Base-by-base conservation (phyloP, 2,797 vertebrate genomes). In the Allobates femoralis region DNA sequence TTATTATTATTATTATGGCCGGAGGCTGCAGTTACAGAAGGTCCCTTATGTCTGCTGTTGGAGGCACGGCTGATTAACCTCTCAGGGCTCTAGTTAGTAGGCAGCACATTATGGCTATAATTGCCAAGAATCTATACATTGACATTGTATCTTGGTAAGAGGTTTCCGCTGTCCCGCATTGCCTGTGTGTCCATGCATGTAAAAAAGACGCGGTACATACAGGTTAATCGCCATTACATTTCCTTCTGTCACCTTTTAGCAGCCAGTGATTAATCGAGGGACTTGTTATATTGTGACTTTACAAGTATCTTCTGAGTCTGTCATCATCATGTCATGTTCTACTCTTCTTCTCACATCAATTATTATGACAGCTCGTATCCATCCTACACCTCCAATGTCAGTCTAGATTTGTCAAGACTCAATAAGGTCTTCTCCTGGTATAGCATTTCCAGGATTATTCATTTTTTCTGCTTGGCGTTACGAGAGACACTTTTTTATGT, bases 331-430 rank as follows among this genome's bases (percentile, higher is more conserved):
- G 26, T 56, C 34, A 32, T 80, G 37, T 37, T 64, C 37, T 51
- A 69, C 58, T 74, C 56, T 41, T 55, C 62, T 75, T 26, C 26
- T 15, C 14, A 4, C 7, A 81, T 69, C 55, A 62, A 51, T 80
- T 81, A 75, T 53, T 41, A 34, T 81, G 69, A 66, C 78, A 75
- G 69, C 7, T 78, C 60, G 34, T 23, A 78, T 85, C 14, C 62
- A 50, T 81, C 67, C 28, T 58, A 34, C 46, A 50, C 46, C 37
- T n/a, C 15, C 12, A 10, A 81, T 46, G 32, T 10, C 56, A 21
- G 2, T 46, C 56, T 67, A 16, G 19, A 56, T 83, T 21, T 75
- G 53, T 56, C 50, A 79, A 18, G 16, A 26, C 75, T 66, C 50
- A 77, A 73, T 41, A 41, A 41, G 34, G 41, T 71, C 3, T 41